Evolutionary conservation across 1,140 invertebrate genomes (phyloP).

Genomic region (Drosophila paulistorum): DNA sequence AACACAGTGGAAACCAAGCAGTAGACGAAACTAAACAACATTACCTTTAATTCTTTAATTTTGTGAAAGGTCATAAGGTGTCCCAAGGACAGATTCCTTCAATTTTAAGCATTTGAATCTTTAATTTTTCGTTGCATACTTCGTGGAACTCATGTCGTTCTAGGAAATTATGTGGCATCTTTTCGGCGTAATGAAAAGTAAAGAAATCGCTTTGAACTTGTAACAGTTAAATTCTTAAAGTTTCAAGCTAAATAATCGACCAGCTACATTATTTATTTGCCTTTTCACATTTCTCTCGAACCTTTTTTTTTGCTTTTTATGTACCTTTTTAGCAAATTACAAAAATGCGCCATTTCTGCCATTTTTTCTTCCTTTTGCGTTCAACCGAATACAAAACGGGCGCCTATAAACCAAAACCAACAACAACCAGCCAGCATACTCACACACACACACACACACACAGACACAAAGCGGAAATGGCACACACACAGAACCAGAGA

Average conservation of each 20-base stretch:
- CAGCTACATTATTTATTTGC: conserved; percentile 36
- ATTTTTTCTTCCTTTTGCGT: conserved; percentile 27
- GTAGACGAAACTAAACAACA: background rate
- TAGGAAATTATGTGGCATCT: background rate
- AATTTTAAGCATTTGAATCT: background rate
- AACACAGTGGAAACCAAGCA: background rate
- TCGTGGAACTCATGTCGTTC: background rate
- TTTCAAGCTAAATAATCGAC: background rate
- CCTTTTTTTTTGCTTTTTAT: conserved; percentile 70
- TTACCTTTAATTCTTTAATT: background rate
- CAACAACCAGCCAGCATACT: conserved; percentile 18
- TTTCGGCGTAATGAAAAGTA: background rate
- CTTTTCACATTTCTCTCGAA: conserved; percentile 25
- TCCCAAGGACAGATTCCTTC: too few relatives aligned
- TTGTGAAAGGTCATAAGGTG: background rate
- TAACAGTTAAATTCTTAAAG: background rate
- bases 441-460: conserved; percentile 41
- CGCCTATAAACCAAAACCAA: conserved; percentile 66
- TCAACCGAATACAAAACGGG: conserved; percentile 38
- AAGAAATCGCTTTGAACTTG: too few relatives aligned
- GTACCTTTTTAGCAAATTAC: conserved; percentile 74
- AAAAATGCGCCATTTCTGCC: conserved; percentile 72
- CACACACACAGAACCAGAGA: conserved; percentile 47
- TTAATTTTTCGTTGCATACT: background rate
- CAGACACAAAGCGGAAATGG: conserved; percentile 54